These are phyloP conservation scores for Pygmarrhopalites habei DNA, from an alignment of 1,140 invertebrate genomes.

Conservation along the genomic window DNA sequence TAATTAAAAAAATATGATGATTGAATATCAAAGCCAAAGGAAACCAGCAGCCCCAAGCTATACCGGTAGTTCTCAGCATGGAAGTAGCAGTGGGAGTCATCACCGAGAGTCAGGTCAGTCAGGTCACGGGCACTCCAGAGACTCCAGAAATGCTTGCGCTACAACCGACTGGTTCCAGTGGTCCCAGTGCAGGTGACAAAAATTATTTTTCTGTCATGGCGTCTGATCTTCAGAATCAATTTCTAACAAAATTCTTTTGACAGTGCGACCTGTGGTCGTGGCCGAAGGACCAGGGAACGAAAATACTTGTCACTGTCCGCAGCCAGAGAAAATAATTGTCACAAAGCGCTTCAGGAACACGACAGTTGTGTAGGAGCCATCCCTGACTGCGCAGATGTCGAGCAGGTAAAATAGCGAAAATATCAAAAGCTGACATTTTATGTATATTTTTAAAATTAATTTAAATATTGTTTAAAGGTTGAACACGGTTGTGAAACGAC, in stretches of 20 bases:
- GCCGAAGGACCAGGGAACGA: constrained; percentile 42
- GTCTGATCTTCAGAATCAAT: no score
- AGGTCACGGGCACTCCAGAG: background rate
- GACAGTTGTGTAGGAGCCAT: background rate
- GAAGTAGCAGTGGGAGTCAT: no score
- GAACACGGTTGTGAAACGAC: constrained; percentile 39
- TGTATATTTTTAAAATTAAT: background rate
- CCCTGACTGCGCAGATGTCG: background rate
- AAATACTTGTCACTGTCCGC: background rate
- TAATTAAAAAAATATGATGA: constrained; percentile 33
- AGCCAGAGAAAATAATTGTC: background rate
- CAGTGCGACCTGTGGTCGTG: constrained; percentile 67
- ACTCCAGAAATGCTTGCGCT: background rate
- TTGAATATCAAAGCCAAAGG: constrained; percentile 12
- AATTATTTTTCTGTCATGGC: no score
- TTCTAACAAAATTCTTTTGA: no score
- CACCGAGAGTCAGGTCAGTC: no score
- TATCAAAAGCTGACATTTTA: no score
- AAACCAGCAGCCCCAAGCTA: no score
- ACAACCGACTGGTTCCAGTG: constrained; percentile 61
- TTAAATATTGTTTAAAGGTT: background rate
- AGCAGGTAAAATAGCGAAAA: background rate
- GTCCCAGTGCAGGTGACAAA: no score
- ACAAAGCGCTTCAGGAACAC: background rate
- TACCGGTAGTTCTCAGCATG: no score